Conservation (phyloP, 2,113 vertebrate genomes). For the Melanocharis versteri region DNA sequence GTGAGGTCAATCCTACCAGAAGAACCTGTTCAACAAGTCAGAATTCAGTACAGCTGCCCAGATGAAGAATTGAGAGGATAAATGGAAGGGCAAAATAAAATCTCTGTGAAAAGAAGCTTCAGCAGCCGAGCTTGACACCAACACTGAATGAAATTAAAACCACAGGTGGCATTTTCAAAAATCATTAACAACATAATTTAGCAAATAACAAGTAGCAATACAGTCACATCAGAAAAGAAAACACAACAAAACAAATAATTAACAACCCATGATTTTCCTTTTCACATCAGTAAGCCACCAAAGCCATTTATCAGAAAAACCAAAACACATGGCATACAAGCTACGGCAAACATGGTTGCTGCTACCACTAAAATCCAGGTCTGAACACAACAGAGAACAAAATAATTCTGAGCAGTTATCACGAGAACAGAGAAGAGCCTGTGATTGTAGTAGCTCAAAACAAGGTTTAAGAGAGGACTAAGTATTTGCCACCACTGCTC, state of each 20-base stretch:
- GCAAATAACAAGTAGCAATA: not conserved
- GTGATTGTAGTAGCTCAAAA: not conserved
- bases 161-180: not conserved
- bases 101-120: not conserved
- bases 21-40: not conserved
- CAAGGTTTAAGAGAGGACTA: not conserved
- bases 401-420: not conserved
- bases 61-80: not conserved
- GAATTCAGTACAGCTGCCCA: not conserved
- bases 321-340: not conserved
- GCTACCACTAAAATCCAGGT: not conserved
- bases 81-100: not conserved
- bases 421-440: not conserved
- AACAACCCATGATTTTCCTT: not conserved
- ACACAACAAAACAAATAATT: not conserved
- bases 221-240: not conserved
- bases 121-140: not conserved
- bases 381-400: not conserved
- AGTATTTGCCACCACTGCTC: not conserved
- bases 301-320: not conserved
- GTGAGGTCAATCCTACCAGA: not conserved
- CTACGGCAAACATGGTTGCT: not conserved
- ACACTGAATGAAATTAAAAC: not conserved
- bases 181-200: not conserved
- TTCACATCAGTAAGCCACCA: not conserved